phyloP scores from a whole-genome alignment of 2,888 invertebrate species.

The Andrena chrysosceles region DNA sequence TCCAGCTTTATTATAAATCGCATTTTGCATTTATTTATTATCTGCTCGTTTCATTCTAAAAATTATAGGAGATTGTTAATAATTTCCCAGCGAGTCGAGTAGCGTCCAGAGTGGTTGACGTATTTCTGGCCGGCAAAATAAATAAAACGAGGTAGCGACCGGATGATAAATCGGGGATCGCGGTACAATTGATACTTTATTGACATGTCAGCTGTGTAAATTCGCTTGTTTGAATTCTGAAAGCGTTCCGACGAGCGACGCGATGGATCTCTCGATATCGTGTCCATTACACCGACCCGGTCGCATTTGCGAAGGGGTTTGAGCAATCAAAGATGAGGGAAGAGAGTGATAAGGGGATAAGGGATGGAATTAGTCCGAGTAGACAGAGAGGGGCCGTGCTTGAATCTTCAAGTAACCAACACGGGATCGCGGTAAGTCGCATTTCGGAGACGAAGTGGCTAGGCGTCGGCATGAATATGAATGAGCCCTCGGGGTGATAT shows the following conservation, averaged over 20 bases:
- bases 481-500: conserved; percentile 72
- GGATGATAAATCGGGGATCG: conserved; percentile 8
- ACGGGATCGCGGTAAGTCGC: conserved; percentile 62
- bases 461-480: conserved; percentile 80
- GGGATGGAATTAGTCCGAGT: conserved; percentile 61
- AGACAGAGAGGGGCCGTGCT: conserved; percentile 49
- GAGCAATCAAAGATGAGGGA: conserved; percentile 45
- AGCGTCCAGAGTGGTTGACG: conserved; percentile 11
- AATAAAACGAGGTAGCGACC: conserved; percentile 31
- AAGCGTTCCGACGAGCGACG: not conserved
- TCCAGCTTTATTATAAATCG: no score
- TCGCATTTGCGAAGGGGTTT: not conserved
- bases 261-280: not conserved
- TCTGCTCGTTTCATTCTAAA: not conserved
- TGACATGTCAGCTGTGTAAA: conserved; percentile 25
- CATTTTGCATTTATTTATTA: no score
- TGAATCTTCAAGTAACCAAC: conserved; percentile 71
- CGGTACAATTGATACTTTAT: conserved; percentile 25
- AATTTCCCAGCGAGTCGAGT: not conserved
- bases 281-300: not conserved
- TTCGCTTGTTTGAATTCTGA: conserved; percentile 5
- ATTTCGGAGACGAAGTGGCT: conserved; percentile 77
- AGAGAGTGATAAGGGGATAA: conserved; percentile 58
- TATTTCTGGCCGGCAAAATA: conserved; percentile 12
- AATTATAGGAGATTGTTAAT: conserved; percentile 15